Conservation (phyloP, 1,140 invertebrate genomes). For the Metaphire vulgaris region DNA sequence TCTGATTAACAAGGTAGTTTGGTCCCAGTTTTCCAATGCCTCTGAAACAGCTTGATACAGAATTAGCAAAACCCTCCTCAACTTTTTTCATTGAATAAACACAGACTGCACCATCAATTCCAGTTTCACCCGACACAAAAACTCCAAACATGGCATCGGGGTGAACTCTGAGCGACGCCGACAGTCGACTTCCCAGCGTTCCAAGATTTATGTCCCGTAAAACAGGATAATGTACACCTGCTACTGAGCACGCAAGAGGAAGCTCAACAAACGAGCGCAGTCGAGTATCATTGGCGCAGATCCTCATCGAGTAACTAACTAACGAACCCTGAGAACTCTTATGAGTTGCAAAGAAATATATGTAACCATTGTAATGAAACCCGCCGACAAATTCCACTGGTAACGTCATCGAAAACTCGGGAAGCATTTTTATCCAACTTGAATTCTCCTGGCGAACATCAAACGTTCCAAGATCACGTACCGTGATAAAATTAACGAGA, state of each 20-base stretch:
- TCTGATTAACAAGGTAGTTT: background rate
- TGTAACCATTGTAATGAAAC: constrained; percentile 4
- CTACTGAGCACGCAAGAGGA: background rate
- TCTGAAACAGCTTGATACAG: background rate
- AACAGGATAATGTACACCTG: background rate
- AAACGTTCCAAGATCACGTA: background rate
- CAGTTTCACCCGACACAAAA: background rate
- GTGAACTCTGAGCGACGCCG: background rate
- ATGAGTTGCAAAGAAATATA: background rate
- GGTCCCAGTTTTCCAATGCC: background rate
- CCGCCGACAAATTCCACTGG: background rate
- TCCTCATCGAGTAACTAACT: background rate
- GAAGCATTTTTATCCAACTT: background rate
- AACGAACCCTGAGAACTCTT: no score
- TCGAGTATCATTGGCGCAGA: background rate
- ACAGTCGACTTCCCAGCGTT: background rate
- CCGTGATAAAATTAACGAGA: background rate
- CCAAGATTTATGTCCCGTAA: background rate
- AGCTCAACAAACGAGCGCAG: background rate
- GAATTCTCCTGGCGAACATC: background rate
- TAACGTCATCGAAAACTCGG: background rate
- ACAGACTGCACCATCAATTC: no score
- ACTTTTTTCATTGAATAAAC: constrained; percentile 1
- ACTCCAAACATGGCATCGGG: background rate
- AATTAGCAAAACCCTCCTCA: background rate